Evolutionary conservation across 2,888 invertebrate species (phyloP), one percentile per base, ranked within the genome.

Genomic region (Leptodirus hochenwartii): DNA sequence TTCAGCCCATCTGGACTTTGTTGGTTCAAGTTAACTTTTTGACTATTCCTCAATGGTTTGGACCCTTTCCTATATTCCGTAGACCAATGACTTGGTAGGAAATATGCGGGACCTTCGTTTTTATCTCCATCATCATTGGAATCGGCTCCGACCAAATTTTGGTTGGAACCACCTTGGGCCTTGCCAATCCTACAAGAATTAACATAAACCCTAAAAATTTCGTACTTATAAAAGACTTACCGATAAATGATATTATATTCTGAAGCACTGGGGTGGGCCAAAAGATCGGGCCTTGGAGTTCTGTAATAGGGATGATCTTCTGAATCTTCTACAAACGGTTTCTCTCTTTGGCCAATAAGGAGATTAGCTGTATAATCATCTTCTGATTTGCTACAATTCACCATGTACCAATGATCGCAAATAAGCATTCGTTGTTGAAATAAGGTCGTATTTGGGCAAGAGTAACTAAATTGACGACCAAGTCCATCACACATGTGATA

Each of bases 331-430:
- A 78, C 72, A 47, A 78, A 79, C 0, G 71, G 75, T 43, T 71
- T 73, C 46, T 71, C 71, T 5, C 67, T 59, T 51, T 76, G 76
- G 2, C 77, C 78, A 31, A 78, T 77, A 3, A 77, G 57, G 10
- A 75, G 53, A 48, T 79, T 78, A 8, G 76, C 76, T 27, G 61
- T 59, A 45, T 76, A 78, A 45, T 75, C 69, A 33, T 58, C 55
- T 44, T 72, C 69, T 0, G 76, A 67, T 49, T 64, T 66, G 43
- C 72, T 71, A 45, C 79, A 79, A 54, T 78, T 75, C 34, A 79
- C 79, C 76, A 78, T 77, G 51, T 78, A 78, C 78, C 72, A 73
- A 49, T 80, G 79, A 53, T 79, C 78, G 47, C 79, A 80, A 48
- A 80, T 69, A 36, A 79, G 61, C 77, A 79, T 78, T 26, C 78